Base-by-base conservation (phyloP, 2,797 vertebrate species). In the Iguana delicatissima region DNA sequence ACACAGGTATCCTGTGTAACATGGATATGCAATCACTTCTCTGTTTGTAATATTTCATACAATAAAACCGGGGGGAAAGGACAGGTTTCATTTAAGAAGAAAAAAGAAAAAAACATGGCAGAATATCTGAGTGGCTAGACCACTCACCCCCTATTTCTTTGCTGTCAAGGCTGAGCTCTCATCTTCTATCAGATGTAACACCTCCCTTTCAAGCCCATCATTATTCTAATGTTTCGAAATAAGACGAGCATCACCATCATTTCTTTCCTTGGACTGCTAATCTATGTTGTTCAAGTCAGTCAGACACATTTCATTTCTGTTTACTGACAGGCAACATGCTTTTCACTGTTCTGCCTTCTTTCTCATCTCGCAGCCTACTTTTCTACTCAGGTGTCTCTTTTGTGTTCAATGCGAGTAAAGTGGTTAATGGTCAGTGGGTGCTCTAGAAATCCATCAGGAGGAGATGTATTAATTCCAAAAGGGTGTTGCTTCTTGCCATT, bases 391-490 rank as follows among this genome's bases (percentile, higher is more conserved):
- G 26, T 18, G 16, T 7, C 50, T 90, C 67, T 81, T 87, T 77
- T 79, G 69, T 57, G 16, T 67, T 55, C 72, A 55, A 67, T 64
- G 29, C 12, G 46, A 62, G 50, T 18, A 26, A 88, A 83, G 9
- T 64, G 85, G 42, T 73, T 74, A 64, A 14, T 32, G 46, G n/a
- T 42, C 64, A 35, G 1, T 26, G n/a, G 12, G 14, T 82, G 35
- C 77, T 38, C 4, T 55, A 57, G 77, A 86, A 76, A 69, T 76
- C 69, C 16, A 22, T 29, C 46, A 79, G 42, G 69, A 64, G 52
- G 57, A 86, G 57, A 76, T 76, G 24, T 85, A 62, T 80, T 52
- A 62, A 91, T 88, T 89, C 83, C 69, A 89, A 83, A 74, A 64
- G 8, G n/a, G n/a, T 29, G 24, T 77, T 89, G 89, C 87, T 32